These are phyloP conservation scores for Microctonus aethiopoides DNA, from an alignment of 2,888 invertebrate species.

Conservation along the genomic window DNA sequence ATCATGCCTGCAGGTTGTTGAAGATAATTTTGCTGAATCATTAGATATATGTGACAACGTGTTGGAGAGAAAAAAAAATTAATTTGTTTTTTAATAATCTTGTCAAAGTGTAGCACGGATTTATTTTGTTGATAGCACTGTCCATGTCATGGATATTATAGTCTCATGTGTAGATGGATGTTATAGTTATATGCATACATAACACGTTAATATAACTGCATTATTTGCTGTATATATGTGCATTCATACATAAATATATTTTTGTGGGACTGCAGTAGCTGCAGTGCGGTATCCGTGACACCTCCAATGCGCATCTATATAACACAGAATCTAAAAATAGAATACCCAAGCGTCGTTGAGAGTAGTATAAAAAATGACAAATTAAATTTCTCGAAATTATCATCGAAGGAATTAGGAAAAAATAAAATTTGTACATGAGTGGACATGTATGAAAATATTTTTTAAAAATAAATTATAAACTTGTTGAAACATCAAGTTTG, in stretches of 20 bases:
- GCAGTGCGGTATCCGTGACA: slow-evolving; percentile 55
- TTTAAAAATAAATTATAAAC: slow-evolving; percentile 44
- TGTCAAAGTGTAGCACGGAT: not conserved
- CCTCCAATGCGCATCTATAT: slow-evolving; percentile 47
- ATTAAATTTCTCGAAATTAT: too few relatives aligned
- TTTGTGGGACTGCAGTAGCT: slow-evolving; percentile 48
- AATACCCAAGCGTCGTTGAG: not conserved
- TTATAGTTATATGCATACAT: not conserved
- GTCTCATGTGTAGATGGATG: not conserved
- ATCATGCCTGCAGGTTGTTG: not conserved
- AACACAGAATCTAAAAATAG: not conserved
- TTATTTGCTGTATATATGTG: not conserved
- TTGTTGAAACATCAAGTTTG: slow-evolving; percentile 55
- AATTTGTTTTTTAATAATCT: not conserved
- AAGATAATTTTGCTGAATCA: not conserved
- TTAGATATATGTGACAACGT: not conserved
- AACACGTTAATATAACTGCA: slow-evolving; percentile 1
- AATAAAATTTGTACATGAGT: not conserved
- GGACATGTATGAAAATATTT: not conserved
- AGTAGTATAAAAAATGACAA: not conserved
- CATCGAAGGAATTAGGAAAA: not conserved
- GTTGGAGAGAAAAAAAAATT: not conserved
- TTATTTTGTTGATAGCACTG: not conserved
- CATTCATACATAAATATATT: slow-evolving; percentile 30
- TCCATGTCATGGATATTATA: not conserved